phyloP scores from a whole-genome alignment of 1,140 invertebrate species.

The Amyelois transitella region DNA sequence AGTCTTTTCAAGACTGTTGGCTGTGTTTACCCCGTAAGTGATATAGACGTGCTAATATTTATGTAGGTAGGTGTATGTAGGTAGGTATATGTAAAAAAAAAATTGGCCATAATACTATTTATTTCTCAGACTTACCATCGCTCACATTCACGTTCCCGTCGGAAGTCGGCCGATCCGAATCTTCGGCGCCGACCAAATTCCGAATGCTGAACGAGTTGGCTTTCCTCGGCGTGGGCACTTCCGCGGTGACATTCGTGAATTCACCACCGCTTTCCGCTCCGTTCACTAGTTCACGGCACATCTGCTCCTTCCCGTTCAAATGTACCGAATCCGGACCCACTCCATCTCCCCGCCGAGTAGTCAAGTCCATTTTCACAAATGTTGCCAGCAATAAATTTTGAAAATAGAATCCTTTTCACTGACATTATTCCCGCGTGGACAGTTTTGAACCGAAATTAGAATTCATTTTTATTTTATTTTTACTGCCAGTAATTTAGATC shows the following conservation, averaged over 20 bases:
- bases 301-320: conserved; percentile 38
- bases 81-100: background rate
- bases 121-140: conserved; percentile 41
- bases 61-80: conserved; percentile 1
- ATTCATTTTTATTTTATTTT: conserved; percentile 14
- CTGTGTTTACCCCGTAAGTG: too few relatives aligned
- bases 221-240: conserved; percentile 36
- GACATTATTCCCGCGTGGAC: conserved; percentile 14
- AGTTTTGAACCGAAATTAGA: conserved; percentile 13
- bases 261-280: conserved; percentile 42
- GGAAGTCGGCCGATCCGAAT: conserved; percentile 40
- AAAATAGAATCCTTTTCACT: conserved; percentile 11
- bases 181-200: conserved; percentile 50
- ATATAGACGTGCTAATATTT: background rate
- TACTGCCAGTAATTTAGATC: background rate
- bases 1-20: too few relatives aligned
- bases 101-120: too few relatives aligned
- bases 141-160: conserved; percentile 42
- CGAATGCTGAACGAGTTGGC: conserved; percentile 57
- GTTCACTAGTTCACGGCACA: conserved; percentile 46
- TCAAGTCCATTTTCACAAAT: conserved; percentile 60
- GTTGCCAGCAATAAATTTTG: conserved; percentile 19
- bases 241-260: conserved; percentile 38
- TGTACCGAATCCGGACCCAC: conserved; percentile 25
- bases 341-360: conserved; percentile 48